Percentiles rank a stretch among this genome's conserved stretches.
phyloP scores from a whole-genome alignment of 2,113 vertebrate species.

The Castor canadensis region DNA sequence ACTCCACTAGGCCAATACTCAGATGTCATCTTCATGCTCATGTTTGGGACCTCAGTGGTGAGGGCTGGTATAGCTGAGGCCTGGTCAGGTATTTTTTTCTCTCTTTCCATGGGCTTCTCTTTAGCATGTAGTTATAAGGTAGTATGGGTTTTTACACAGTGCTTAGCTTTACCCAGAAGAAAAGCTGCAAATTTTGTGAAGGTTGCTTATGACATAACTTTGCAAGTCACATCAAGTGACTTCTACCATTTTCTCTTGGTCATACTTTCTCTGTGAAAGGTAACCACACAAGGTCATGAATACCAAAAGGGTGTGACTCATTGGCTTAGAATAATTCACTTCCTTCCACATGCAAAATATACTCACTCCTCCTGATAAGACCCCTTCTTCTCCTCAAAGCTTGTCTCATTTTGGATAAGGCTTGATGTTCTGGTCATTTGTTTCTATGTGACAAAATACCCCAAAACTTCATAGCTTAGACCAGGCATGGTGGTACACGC shows the following conservation, averaged over 20 bases:
- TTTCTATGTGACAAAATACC: neutral
- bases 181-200: neutral
- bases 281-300: neutral
- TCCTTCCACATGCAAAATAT: neutral
- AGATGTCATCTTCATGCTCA: neutral
- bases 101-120: neutral
- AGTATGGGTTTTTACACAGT: neutral
- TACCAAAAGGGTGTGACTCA: neutral
- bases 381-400: rapidly evolving
- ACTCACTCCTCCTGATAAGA: neutral
- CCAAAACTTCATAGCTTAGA: neutral
- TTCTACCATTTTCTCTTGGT: neutral
- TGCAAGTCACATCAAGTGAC: neutral
- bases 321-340: neutral
- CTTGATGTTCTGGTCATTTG: neutral
- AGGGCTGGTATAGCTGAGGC: neutral
- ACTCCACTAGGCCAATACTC: neutral
- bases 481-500: too few species aligned
- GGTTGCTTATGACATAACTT: neutral
- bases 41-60: neutral
- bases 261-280: neutral
- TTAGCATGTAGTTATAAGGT: neutral
- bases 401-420: neutral
- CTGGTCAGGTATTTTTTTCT: neutral
- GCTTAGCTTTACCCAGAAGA: neutral